Base-by-base conservation (phyloP, 2,797 vertebrate species). In the Falco cherrug region DNA sequence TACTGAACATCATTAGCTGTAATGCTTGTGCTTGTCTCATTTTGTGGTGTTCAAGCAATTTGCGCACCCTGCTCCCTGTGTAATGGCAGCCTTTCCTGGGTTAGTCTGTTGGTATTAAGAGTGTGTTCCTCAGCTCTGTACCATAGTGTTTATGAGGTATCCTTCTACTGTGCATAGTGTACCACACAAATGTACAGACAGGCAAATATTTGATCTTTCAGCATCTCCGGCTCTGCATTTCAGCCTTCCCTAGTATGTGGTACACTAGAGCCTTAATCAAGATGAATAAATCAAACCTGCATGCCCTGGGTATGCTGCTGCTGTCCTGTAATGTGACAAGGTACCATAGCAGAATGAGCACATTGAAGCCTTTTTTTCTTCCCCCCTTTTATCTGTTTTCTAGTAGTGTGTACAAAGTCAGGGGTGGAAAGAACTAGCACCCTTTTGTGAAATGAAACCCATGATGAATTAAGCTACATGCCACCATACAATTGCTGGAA, bases 401-500 rank as follows among this genome's bases (percentile, higher is more conserved):
- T 39, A 47, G 53, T 11, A 75, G 24, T 76, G 67, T 61, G 22
- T 63, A 5, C 45, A 16, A 33, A 93, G 43, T 41, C 20, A 41
- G 11, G 2, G 7, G 47, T 75, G 6, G 33, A 61, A 86, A 41
- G 4, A 60, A 43, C 8, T 73, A 1, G 0, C 17, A 3, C 4
- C 13, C 20, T 28, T n/a, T 0, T 24, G 16, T 56, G 21, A 61
- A 51, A 61, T 21, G 21, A 51, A 90, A 53, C 7, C 8, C 10
- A 3, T 13, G 11, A 5, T 33, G 19, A 17, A 26, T 24, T 24
- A 26, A 65, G 61, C 25, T 65, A 1, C 2, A 0, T 57, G 8
- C 31, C 35, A 22, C 37, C 3, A 8, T 24, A n/a, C 50, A 87
- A 43, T 29, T 87, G 76, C 4, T 25, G 5, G 21, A 92, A 86